These are phyloP conservation scores for Lasius fuliginosus DNA, from an alignment of 2,888 invertebrate species.

Conservation along the genomic window DNA sequence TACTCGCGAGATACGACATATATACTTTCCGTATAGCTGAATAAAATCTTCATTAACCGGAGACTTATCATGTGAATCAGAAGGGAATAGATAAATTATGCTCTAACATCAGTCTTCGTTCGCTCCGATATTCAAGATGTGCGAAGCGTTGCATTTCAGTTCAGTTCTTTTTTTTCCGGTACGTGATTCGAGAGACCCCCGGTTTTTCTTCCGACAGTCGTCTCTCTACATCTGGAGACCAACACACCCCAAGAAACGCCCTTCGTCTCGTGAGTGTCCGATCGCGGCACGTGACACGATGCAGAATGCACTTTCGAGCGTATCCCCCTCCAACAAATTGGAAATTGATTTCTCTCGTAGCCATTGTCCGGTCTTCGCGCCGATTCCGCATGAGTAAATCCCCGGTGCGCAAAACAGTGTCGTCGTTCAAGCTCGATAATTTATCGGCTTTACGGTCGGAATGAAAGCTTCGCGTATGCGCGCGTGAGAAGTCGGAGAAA, in stretches of 20 bases:
- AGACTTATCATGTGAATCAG: background rate
- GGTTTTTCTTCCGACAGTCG: constrained; percentile 30
- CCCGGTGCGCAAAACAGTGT: constrained; percentile 41
- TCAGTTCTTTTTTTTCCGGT: background rate
- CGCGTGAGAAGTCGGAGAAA: constrained; percentile 45
- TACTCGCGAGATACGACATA: constrained; percentile 1
- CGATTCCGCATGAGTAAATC: constrained; percentile 47
- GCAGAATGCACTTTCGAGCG: constrained; percentile 66
- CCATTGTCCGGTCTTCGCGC: constrained; percentile 62
- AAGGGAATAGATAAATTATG: constrained; percentile 30
- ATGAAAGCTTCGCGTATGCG: constrained; percentile 25
- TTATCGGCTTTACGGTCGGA: constrained; percentile 54
- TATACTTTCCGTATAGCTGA: constrained; percentile 32
- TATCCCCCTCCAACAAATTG: constrained; percentile 63
- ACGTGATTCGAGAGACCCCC: constrained; percentile 18
- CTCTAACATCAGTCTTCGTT: background rate
- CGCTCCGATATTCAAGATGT: background rate
- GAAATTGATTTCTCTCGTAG: constrained; percentile 72
- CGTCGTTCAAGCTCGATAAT: constrained; percentile 51
- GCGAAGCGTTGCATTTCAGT: background rate
- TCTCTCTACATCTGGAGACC: constrained; percentile 41
- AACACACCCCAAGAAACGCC: constrained; percentile 11
- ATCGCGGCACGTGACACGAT: constrained; percentile 66
- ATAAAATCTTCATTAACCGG: constrained; percentile 28
- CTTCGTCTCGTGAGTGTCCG: constrained; percentile 31